Evolutionary conservation across 2,113 vertebrate genomes (phyloP).

Genomic region (Rhynchomys soricoides): DNA sequence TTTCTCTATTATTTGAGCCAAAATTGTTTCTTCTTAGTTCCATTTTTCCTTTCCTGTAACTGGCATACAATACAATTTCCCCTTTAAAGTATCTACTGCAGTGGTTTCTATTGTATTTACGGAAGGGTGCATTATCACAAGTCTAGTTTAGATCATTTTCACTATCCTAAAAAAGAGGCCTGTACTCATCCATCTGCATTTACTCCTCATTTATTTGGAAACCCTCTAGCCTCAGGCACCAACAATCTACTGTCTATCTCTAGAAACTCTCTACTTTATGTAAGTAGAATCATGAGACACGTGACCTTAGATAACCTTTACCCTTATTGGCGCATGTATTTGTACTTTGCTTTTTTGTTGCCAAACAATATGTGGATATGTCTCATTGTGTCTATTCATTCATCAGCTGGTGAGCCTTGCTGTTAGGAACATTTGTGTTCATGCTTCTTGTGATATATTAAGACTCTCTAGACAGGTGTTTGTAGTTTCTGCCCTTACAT

Average conservation of each 20-base stretch:
- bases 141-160: not conserved
- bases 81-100: not conserved
- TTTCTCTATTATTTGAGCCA: not conserved
- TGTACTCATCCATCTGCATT: not conserved
- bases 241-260: not conserved
- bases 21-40: not conserved
- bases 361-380: not conserved
- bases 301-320: not conserved
- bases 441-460: constrained; percentile 9
- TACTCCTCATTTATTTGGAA: not conserved
- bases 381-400: not conserved
- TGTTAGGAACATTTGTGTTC: not conserved
- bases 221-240: not conserved
- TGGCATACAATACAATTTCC: not conserved
- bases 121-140: not conserved
- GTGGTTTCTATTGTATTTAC: not conserved
- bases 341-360: not conserved
- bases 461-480: not conserved
- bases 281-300: not conserved
- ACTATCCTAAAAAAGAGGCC: not conserved
- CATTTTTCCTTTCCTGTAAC: not conserved
- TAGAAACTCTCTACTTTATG: not conserved
- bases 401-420: not conserved
- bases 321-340: not conserved
- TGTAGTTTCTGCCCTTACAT: not conserved